Evolutionary conservation across 2,888 invertebrate species (phyloP).

Genomic region (Plagodis pulveraria): DNA sequence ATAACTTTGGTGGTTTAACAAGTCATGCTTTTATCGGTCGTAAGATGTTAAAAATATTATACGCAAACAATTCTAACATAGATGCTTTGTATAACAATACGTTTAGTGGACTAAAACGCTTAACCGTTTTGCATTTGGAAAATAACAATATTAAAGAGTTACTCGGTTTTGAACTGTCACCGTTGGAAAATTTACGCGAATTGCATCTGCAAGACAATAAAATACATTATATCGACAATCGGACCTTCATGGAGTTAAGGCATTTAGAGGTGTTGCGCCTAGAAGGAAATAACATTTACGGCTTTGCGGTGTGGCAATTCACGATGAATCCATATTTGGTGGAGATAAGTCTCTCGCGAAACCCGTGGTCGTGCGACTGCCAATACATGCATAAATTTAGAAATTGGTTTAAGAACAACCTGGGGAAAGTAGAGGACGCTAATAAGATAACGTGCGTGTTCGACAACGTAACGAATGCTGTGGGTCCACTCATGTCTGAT

Average conservation of each 20-base stretch:
- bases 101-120: constrained; percentile 93
- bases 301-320: constrained; percentile 95
- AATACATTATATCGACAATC: constrained; percentile 92
- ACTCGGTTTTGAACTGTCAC: constrained; percentile 92
- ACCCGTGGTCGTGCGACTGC: constrained; percentile 97
- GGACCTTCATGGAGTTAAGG: constrained; percentile 92
- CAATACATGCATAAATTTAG: constrained; percentile 92
- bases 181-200: constrained; percentile 92
- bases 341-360: constrained; percentile 93
- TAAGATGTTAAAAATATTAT: constrained; percentile 94
- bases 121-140: constrained; percentile 93
- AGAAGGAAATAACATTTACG: constrained; percentile 92
- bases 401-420: constrained; percentile 91
- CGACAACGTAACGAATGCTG: constrained; percentile 88
- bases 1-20: constrained; percentile 93
- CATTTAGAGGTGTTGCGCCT: constrained; percentile 93
- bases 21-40: constrained; percentile 96
- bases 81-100: constrained; percentile 94
- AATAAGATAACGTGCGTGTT: constrained; percentile 90
- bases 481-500: constrained; percentile 89
- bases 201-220: constrained; percentile 94
- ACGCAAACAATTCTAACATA: constrained; percentile 95
- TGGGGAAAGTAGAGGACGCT: constrained; percentile 92
- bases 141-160: constrained; percentile 93
- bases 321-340: constrained; percentile 93